Conservation (phyloP, 1,140 invertebrate genomes). For the Microplitis demolitor region DNA sequence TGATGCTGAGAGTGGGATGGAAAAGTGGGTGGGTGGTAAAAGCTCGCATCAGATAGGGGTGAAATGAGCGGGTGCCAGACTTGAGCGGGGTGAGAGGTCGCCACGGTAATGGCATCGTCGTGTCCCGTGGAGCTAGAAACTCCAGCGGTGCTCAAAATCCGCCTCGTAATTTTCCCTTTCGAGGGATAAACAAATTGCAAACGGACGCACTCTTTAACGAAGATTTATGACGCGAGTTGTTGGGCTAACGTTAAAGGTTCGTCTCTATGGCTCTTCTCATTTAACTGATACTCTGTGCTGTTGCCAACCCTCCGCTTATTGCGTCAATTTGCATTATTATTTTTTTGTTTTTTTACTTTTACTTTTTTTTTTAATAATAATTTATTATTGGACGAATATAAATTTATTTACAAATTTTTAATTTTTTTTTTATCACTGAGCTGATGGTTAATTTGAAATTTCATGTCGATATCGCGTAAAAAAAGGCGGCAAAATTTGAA, state of each 20-base stretch:
- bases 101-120: slow-evolving; percentile 7
- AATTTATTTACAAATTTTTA: too few species aligned
- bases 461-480: too few species aligned
- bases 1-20: neutral
- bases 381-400: too few species aligned
- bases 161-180: neutral
- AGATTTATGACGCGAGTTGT: neutral
- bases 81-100: neutral
- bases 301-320: too few species aligned
- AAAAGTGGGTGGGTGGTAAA: neutral
- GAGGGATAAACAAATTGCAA: slow-evolving; percentile 4
- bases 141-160: slow-evolving; percentile 7
- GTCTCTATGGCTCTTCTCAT: neutral
- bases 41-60: neutral
- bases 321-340: too few species aligned
- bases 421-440: too few species aligned
- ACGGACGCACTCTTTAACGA: slow-evolving; percentile 2
- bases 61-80: neutral
- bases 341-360: too few species aligned
- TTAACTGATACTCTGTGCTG: neutral
- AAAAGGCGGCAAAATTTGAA: too few species aligned
- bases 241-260: neutral
- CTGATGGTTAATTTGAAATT: too few species aligned
- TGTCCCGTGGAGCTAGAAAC: neutral
- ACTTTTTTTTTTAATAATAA: too few species aligned